Evolutionary conservation across 2,113 vertebrate species (phyloP).

Genomic region (Rhombomys opimus): DNA sequence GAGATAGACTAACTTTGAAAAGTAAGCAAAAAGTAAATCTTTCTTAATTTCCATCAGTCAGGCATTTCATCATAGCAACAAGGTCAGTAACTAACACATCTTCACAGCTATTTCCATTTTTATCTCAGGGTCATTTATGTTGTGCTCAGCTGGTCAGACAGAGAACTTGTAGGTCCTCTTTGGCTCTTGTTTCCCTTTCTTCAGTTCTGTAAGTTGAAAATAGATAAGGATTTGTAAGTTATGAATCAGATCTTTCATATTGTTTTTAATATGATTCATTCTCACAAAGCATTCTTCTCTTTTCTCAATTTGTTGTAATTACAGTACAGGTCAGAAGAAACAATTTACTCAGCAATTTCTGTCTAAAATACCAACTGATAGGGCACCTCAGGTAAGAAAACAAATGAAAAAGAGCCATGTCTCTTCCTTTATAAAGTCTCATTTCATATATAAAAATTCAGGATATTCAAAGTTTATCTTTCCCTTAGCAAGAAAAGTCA

Average conservation of each 20-base stretch:
- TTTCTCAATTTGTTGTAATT: not conserved
- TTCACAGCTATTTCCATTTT: not conserved
- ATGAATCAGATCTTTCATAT: not conserved
- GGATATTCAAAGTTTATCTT: not conserved
- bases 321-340: not conserved
- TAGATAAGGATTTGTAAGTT: not conserved
- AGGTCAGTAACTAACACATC: not conserved
- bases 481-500: not conserved
- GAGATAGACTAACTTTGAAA: not conserved
- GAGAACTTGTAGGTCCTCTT: not conserved
- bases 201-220: not conserved
- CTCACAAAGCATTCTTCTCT: not conserved
- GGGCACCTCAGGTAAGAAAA: not conserved
- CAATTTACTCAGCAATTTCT: not conserved
- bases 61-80: not conserved
- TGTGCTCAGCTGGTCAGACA: not conserved
- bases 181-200: not conserved
- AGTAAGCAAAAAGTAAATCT: not conserved
- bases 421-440: not conserved
- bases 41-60: not conserved
- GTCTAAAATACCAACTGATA: not conserved
- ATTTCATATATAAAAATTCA: not conserved
- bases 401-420: not conserved
- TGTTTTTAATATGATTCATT: not conserved
- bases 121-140: not conserved